Percentiles rank a stretch among this genome's conserved stretches.
Conservation (phyloP, 2,888 invertebrate species). For the Stenodera caucasica region DNA sequence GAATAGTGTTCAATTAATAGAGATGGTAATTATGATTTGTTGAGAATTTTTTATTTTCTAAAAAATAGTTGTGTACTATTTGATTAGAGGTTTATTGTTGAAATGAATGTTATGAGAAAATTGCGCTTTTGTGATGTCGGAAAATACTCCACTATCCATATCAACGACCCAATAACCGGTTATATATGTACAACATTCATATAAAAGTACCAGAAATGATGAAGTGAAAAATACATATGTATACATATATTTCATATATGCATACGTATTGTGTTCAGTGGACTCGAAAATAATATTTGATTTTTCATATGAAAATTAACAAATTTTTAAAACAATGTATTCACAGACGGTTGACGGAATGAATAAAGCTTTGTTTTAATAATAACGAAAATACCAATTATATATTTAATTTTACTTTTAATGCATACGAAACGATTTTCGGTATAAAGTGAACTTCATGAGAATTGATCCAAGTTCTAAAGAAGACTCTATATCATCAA, state of each 20-base stretch:
- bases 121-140: not conserved
- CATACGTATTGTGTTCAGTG: not conserved
- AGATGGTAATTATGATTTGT: no score
- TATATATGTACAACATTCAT: not conserved
- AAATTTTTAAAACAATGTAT: not conserved
- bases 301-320: not conserved
- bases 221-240: not conserved
- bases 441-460: not conserved
- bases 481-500: not conserved
- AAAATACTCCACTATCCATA: not conserved
- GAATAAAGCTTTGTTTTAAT: not conserved
- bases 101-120: not conserved
- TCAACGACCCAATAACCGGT: constrained; percentile 4
- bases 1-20: no score
- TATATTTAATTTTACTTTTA: constrained; percentile 3
- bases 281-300: not conserved
- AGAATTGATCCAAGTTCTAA: not conserved
- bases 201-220: not conserved
- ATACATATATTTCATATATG: not conserved
- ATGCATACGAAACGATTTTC: not conserved
- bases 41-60: no score
- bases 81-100: no score
- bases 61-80: no score
- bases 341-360: not conserved
- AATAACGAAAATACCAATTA: not conserved